phyloP scores from a whole-genome alignment of 2,113 vertebrate species.

The Crotalus viridis region DNA sequence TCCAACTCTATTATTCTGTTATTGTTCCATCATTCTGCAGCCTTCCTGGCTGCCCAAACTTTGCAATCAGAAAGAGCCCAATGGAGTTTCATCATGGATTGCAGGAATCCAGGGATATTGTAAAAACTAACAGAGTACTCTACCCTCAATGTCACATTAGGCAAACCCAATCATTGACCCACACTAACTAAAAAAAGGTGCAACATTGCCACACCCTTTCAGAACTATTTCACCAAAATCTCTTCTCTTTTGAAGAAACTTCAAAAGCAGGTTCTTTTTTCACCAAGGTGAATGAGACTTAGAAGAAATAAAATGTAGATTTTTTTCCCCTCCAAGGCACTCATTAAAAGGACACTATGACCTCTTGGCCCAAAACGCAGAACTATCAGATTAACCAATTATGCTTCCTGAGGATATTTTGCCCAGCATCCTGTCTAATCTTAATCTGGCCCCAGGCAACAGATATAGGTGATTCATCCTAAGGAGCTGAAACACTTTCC shows the following conservation, averaged over 20 bases:
- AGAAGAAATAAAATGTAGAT: not conserved
- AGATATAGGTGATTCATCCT: not conserved
- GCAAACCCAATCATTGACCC: not conserved
- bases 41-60: not conserved
- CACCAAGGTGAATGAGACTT: not conserved
- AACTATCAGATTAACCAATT: not conserved
- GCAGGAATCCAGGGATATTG: not conserved
- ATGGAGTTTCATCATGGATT: not conserved
- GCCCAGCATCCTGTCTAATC: not conserved
- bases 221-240: not conserved
- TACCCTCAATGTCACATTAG: not conserved
- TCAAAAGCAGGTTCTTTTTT: not conserved
- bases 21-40: not conserved
- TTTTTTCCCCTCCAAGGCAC: not conserved
- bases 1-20: not conserved
- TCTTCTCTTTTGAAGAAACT: not conserved
- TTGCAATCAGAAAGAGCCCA: not conserved
- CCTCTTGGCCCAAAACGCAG: not conserved
- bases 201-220: not conserved
- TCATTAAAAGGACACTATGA: not conserved
- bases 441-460: not conserved
- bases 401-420: not conserved
- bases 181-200: not conserved
- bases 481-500: not conserved
- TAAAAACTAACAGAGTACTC: not conserved